A percentile compares a stretch with the other conserved stretches of the same genome.
Evolutionary conservation across 1,140 invertebrate species (phyloP).

Genomic region (Drosophila leontia): DNA sequence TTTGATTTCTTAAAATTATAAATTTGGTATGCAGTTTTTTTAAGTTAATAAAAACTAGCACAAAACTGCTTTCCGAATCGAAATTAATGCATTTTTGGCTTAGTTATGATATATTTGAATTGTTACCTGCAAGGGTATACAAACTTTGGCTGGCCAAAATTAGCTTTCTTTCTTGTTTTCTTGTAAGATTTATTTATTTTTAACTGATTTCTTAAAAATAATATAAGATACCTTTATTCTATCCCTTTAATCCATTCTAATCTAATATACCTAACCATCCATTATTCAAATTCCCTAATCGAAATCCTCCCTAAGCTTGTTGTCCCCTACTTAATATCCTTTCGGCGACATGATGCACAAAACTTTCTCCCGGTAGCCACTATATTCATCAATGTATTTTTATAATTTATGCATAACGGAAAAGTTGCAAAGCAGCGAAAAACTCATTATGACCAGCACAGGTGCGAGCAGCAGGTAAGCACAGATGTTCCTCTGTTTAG

Average conservation of each 20-base stretch:
- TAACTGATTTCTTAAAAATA: neutral
- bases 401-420: constrained; percentile 35
- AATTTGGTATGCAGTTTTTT: too few relatives aligned
- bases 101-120: too few relatives aligned
- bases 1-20: too few relatives aligned
- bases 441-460: constrained; percentile 35
- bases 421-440: constrained; percentile 20
- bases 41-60: too few relatives aligned
- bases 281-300: constrained; percentile 1
- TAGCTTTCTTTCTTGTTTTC: too few relatives aligned
- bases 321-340: neutral
- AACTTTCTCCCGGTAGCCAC: neutral
- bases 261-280: neutral
- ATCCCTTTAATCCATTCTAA: too few relatives aligned
- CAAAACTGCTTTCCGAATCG: too few relatives aligned
- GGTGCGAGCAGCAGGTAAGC: constrained; percentile 11
- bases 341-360: neutral
- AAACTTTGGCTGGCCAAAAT: too few relatives aligned
- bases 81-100: too few relatives aligned
- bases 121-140: too few relatives aligned
- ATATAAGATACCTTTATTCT: neutral
- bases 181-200: neutral
- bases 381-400: constrained; percentile 27
- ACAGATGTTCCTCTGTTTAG: constrained; percentile 25
- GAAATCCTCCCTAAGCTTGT: neutral